Conservation (phyloP, 1,140 invertebrate genomes). For the Tribolium castaneum region DNA sequence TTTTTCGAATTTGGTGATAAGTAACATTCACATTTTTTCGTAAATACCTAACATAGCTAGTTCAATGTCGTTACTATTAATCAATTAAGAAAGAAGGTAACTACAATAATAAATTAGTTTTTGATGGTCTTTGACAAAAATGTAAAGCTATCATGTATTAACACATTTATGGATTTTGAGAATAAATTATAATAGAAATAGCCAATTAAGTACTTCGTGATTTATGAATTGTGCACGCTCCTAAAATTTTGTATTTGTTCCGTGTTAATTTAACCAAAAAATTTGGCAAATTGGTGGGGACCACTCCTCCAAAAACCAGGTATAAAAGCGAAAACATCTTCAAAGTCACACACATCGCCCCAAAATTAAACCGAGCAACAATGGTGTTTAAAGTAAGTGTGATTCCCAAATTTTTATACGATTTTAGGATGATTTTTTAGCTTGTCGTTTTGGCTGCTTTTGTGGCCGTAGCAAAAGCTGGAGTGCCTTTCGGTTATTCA, state of each 20-base stretch:
- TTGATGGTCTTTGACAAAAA: neutral
- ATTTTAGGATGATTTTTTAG: conserved; percentile 53
- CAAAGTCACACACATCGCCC: neutral
- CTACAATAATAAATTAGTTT: neutral
- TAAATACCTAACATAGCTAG: neutral
- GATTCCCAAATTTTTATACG: neutral
- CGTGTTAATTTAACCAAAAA: neutral
- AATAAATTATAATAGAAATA: neutral
- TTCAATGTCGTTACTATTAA: neutral
- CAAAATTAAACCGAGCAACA: conserved; percentile 29
- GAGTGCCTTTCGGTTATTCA: conserved; percentile 47
- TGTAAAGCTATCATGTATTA: neutral
- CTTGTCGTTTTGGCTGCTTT: conserved; percentile 58
- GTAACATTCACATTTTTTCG: conserved; percentile 1
- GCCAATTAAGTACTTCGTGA: neutral
- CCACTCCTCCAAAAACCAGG: conserved; percentile 35
- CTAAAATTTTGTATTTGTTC: neutral
- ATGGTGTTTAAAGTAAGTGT: conserved; percentile 43
- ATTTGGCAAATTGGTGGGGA: conserved; percentile 26
- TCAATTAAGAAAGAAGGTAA: conserved; percentile 4
- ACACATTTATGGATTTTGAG: neutral
- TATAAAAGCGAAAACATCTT: conserved; percentile 36
- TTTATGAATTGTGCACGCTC: neutral
- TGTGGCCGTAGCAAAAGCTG: conserved; percentile 57
- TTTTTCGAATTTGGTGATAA: neutral